Base-by-base conservation (phyloP, 30 jellyfish, hydroid and myxozoan genomes). In the Haliclystus octoradiatus region DNA sequence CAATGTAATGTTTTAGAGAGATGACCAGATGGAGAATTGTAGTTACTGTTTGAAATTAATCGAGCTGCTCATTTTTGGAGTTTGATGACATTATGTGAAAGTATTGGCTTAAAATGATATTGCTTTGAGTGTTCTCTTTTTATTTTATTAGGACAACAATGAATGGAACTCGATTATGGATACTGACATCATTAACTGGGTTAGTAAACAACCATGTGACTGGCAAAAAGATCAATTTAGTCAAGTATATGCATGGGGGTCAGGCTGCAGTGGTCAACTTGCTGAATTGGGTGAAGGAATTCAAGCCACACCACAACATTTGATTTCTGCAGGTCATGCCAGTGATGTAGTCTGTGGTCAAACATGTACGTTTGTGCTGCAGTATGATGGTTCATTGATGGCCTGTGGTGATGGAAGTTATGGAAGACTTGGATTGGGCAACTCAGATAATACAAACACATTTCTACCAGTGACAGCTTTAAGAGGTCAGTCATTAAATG, bases 361-460 rank as follows among this genome's bases (percentile, higher is more conserved):
- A 66, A 76, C 70, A 66, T 88, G 97, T 62, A 88, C 97, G 32
- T 88, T 88, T 70, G 83, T 88, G 47, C 62, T 88, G 9, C 94
- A 80, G 60, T 83, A 75, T 25, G 76, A 70, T 74, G 97, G 97
- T 0, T 26, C 79, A 12, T 88, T 88, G 1, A 34, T 75, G 68
- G 91, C 97, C 0, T 88, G 93, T 70, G 97, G 97, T 15, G 94
- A 88, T 46, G 97, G 97, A 31, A 79, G 92, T 34, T 80, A 74
- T 57, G 97, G 97, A 1, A 88, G 94, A 24, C 73, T 88, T 0
- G 97, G 97, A 3, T 94, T 74, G 35, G 97, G 97, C 24, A 88
- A 90, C 34, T 88, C 97, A 27, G 97, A 88, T 46, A 94, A 88
- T 79, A 47, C 68, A 51, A 68, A 70, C 0, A 61, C 77, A 46